Conservation (phyloP, 2,888 invertebrate species). For the Sepiola atlantica region DNA sequence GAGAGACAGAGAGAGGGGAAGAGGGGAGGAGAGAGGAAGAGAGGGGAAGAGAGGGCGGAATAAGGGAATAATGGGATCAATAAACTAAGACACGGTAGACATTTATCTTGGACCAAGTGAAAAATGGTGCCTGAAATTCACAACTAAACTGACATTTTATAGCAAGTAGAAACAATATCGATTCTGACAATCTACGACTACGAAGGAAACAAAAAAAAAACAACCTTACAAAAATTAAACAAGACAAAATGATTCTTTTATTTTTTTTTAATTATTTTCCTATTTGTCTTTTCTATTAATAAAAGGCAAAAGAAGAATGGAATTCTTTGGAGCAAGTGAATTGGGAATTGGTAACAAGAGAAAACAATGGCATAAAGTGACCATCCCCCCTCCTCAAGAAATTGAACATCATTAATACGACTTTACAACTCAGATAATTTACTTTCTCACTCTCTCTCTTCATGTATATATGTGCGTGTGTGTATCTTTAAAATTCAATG, state of each 20-base stretch:
- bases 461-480: too few species aligned
- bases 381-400: background rate
- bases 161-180: slow-evolving; percentile 32
- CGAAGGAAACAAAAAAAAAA: background rate
- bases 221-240: too few species aligned
- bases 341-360: background rate
- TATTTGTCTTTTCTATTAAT: background rate
- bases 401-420: background rate
- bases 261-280: background rate
- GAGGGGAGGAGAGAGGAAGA: background rate
- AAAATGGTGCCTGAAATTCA: slow-evolving; percentile 32
- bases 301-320: background rate
- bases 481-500: too few species aligned
- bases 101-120: background rate
- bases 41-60: background rate
- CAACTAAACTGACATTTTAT: slow-evolving; percentile 32
- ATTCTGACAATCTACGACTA: background rate
- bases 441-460: too few species aligned
- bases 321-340: slow-evolving; percentile 15
- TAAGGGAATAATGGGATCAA: background rate
- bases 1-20: background rate
- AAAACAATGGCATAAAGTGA: background rate
- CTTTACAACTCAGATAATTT: background rate
- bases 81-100: background rate
- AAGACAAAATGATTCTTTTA: background rate